Conservation (phyloP, 2,113 vertebrate genomes). For the Dryoscopus gambensis region DNA sequence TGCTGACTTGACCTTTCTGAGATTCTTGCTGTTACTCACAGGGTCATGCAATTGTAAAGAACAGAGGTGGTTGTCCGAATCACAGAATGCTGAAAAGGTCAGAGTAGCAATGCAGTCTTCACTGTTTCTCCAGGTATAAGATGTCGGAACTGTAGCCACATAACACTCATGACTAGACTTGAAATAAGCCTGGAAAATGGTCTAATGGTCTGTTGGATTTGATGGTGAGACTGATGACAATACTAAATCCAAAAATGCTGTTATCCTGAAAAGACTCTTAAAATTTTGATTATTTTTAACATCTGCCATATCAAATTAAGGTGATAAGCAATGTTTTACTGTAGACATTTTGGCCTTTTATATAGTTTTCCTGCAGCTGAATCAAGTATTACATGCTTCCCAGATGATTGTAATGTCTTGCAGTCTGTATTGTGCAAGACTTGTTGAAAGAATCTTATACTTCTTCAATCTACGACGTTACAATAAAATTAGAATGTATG, state of each 20-base stretch:
- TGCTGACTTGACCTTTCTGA: constrained; percentile 41
- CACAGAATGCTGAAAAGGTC: constrained; percentile 48
- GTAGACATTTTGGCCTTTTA: background rate
- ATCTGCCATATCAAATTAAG: background rate
- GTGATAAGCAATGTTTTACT: background rate
- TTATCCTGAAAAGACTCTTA: background rate
- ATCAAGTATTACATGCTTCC: background rate
- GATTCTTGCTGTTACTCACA: background rate
- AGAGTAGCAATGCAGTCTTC: background rate
- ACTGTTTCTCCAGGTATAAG: background rate
- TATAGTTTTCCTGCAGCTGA: background rate
- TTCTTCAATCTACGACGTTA: background rate
- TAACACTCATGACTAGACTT: background rate
- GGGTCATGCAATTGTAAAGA: background rate
- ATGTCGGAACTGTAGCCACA: background rate
- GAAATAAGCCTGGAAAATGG: background rate
- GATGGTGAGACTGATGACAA: background rate
- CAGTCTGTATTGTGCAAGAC: background rate
- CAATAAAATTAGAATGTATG: background rate
- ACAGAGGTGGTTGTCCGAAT: background rate
- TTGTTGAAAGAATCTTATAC: background rate
- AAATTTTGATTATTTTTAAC: background rate
- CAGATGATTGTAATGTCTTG: background rate
- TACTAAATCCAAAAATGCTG: background rate
- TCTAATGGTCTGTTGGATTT: background rate